These are phyloP conservation scores for Cephus nigrinus DNA, from an alignment of 2,888 invertebrate genomes.

Conservation along the genomic window DNA sequence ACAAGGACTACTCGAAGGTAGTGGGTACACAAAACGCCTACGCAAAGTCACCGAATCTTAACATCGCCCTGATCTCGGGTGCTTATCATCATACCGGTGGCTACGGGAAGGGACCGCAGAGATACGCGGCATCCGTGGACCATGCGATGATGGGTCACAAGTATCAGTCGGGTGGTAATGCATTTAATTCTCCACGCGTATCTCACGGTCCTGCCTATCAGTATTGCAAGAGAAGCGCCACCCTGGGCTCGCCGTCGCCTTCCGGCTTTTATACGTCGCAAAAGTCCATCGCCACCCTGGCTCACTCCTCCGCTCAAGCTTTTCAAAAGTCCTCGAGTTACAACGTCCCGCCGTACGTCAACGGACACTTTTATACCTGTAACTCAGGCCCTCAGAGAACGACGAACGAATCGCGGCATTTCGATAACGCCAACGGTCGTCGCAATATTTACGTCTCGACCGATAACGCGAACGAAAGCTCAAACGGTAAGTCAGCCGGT, in stretches of 20 bases:
- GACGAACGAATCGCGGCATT: not conserved
- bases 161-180: too few relatives aligned
- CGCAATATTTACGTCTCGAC: not conserved
- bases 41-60: constrained; percentile 17
- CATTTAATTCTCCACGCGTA: too few relatives aligned
- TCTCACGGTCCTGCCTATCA: too few relatives aligned
- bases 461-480: too few relatives aligned
- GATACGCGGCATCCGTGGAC: constrained; percentile 14
- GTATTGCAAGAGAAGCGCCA: constrained; percentile 8
- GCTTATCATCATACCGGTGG: constrained; percentile 11
- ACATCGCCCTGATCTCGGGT: constrained; percentile 16
- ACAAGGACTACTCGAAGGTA: constrained; percentile 41
- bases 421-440: not conserved
- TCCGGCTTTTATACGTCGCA: constrained; percentile 24
- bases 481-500: too few relatives aligned
- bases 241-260: constrained; percentile 37
- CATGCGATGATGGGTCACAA: not conserved
- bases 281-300: constrained; percentile 23
- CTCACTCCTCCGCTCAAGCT: constrained; percentile 24
- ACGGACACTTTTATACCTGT: not conserved
- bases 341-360: not conserved
- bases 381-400: not conserved
- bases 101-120: constrained; percentile 18
- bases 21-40: constrained; percentile 24
- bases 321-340: constrained; percentile 24